A percentile compares a stretch with the other conserved stretches of the same genome.
Conservation (phyloP, 2,797 vertebrate genomes). For the Chiloscyllium punctatum region DNA sequence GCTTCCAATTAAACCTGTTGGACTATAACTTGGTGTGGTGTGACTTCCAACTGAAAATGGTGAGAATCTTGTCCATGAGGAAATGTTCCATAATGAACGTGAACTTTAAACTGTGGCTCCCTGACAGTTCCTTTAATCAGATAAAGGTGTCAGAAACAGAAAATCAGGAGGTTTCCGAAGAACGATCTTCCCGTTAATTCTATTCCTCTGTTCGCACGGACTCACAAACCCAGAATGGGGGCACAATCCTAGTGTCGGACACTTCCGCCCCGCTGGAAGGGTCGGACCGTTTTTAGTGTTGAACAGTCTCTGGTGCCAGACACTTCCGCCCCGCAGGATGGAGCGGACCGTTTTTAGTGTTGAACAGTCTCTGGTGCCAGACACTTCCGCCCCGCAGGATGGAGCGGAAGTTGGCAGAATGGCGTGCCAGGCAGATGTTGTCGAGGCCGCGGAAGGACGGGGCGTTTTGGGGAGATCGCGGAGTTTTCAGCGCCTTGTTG, state of each 20-base stretch:
- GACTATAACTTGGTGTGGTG: no score
- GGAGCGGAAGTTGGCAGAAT: conserved; percentile 27
- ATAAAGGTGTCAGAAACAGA: no score
- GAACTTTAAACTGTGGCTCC: background rate
- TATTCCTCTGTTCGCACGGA: no score
- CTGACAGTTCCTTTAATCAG: no score
- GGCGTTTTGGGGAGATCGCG: no score
- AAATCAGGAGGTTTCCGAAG: no score
- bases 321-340: background rate
- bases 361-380: background rate
- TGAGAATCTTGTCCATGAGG: no score
- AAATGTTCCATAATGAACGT: background rate
- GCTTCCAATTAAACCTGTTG: no score
- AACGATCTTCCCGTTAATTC: no score
- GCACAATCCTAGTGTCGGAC: background rate
- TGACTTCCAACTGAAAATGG: background rate
- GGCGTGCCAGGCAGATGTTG: background rate
- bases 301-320: background rate
- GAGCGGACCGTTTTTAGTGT: background rate
- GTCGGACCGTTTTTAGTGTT: background rate
- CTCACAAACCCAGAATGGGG: no score
- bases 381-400: conserved; percentile 10
- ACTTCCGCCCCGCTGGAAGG: background rate
- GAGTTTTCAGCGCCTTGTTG: background rate
- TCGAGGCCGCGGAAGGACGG: background rate